Percentiles rank a stretch among this genome's conserved stretches.
These are phyloP conservation scores for Apoderus coryli DNA, from an alignment of 2,888 invertebrate genomes.

Conservation along the genomic window DNA sequence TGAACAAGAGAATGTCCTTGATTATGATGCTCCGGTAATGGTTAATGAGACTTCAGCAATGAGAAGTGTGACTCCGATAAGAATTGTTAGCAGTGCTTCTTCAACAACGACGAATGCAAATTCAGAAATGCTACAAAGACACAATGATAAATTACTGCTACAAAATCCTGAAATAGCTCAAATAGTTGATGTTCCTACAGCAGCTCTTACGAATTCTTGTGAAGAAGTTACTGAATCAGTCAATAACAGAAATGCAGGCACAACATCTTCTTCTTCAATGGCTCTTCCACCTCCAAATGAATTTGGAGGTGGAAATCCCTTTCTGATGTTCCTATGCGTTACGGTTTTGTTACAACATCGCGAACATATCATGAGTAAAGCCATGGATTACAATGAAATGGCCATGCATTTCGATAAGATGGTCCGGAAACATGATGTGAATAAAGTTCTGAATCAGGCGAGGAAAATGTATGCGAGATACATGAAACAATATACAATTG, in stretches of 20 bases:
- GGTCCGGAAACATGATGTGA: slow-evolving; percentile 90
- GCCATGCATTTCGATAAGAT: slow-evolving; percentile 98
- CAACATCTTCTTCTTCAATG: slow-evolving; percentile 32
- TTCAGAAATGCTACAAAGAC: too few species aligned
- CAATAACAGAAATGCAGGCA: too few species aligned
- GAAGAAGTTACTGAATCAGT: slow-evolving; percentile 44
- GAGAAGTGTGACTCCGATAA: slow-evolving; percentile 55
- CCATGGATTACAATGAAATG: slow-evolving; percentile 93
- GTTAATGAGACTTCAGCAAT: slow-evolving; percentile 50
- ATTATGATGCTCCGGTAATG: slow-evolving; percentile 35
- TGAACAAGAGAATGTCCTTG: slow-evolving; percentile 56
- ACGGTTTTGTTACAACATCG: slow-evolving; percentile 85
- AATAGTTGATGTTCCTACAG: too few species aligned
- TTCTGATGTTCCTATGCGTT: slow-evolving; percentile 89
- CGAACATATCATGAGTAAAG: slow-evolving; percentile 75
- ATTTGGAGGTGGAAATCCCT: slow-evolving; percentile 92
- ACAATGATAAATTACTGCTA: too few species aligned
- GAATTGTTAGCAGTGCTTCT: too few species aligned
- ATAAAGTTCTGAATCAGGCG: slow-evolving; percentile 79
- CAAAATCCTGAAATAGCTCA: too few species aligned
- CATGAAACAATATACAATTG: slow-evolving; percentile 51
- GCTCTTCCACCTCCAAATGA: slow-evolving; percentile 68
- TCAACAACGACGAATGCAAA: too few species aligned
- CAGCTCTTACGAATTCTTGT: slow-evolving; percentile 42
- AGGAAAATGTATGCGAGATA: slow-evolving; percentile 82